These are phyloP conservation scores for Drosophila miranda DNA, from an alignment of 1,140 invertebrate genomes.

Conservation along the genomic window DNA sequence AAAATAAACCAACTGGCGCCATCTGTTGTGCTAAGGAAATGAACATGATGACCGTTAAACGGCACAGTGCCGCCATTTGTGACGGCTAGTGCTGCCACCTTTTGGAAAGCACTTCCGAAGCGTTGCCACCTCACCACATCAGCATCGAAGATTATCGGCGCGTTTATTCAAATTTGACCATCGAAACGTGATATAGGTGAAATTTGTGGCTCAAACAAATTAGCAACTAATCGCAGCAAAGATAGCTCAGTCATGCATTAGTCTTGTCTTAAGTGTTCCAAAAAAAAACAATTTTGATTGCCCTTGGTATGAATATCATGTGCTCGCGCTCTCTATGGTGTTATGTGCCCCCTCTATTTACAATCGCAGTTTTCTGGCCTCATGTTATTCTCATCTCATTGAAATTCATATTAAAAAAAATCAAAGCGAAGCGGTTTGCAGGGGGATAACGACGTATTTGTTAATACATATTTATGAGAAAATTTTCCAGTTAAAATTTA, in stretches of 20 bases:
- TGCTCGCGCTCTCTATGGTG: background rate
- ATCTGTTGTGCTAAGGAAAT: background rate
- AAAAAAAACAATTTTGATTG: no score
- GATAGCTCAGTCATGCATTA: no score
- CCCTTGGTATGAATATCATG: no score
- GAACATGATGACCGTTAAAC: background rate
- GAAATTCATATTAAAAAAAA: conserved; percentile 20
- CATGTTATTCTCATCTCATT: conserved; percentile 8
- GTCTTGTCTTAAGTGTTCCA: no score
- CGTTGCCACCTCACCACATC: background rate
- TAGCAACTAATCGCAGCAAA: conserved; percentile 40
- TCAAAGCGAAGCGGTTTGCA: conserved; percentile 12
- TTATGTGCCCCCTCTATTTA: conserved; percentile 14
- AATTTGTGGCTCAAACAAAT: conserved; percentile 42
- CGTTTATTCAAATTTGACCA: conserved; percentile 19
- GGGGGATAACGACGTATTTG: conserved; percentile 18
- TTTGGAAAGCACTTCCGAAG: background rate
- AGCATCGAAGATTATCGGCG: conserved; percentile 16
- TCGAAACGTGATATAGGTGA: conserved; percentile 8
- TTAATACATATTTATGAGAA: conserved; percentile 49
- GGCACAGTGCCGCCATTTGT: background rate
- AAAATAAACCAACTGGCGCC: background rate
- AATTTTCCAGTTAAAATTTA: conserved; percentile 35
- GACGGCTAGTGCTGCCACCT: conserved; percentile 1
- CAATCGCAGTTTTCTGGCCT: conserved; percentile 30